Conservation (phyloP, 2,797 vertebrate species). For the Falco cherrug region DNA sequence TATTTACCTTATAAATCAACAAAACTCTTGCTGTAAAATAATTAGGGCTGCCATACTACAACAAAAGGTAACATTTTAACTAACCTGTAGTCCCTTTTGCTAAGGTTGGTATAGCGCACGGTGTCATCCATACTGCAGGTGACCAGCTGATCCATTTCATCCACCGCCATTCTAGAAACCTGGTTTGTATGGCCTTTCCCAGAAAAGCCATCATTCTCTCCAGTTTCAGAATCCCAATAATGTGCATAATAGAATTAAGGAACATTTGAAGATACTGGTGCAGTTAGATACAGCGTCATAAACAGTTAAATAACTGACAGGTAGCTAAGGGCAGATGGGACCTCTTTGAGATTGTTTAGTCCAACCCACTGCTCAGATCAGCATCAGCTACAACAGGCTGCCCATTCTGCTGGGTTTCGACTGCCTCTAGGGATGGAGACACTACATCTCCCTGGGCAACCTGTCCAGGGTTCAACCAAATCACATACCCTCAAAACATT, state of each 20-base stretch:
- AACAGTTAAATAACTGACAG: background rate
- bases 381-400: background rate
- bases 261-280: background rate
- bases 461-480: background rate
- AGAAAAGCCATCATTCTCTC: slow-evolving; percentile 86
- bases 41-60: background rate
- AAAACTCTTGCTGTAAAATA: background rate
- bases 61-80: background rate
- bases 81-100: slow-evolving; percentile 90
- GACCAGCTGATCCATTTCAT: slow-evolving; percentile 83
- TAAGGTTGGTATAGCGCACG: slow-evolving; percentile 85
- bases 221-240: slow-evolving; percentile 94
- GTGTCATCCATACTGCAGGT: slow-evolving; percentile 98
- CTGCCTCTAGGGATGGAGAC: background rate
- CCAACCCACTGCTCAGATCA: background rate
- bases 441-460: background rate
- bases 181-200: slow-evolving; percentile 96
- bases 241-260: slow-evolving; percentile 84
- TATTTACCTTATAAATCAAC: background rate
- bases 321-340: background rate
- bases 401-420: background rate
- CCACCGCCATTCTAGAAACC: slow-evolving; percentile 85
- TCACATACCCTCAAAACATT: background rate
- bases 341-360: background rate
- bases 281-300: background rate